Percentiles rank a stretch among this genome's conserved stretches.
These are phyloP conservation scores for Urocyon cinereoargenteus DNA, from an alignment of 2,797 vertebrate species.

Conservation along the genomic window DNA sequence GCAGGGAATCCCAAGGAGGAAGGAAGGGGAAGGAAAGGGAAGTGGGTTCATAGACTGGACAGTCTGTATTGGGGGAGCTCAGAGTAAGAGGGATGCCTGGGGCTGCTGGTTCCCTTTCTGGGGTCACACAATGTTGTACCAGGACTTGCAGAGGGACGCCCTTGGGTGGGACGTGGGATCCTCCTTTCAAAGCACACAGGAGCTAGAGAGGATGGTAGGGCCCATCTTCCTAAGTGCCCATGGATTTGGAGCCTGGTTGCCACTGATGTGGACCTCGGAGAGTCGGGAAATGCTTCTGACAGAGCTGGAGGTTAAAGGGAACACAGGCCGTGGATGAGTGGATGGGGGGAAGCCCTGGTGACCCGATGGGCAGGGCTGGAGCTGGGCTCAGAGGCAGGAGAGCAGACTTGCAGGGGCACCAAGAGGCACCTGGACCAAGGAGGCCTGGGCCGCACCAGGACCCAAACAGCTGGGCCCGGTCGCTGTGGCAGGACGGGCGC, in stretches of 20 bases:
- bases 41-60: no score
- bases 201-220: not conserved
- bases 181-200: not conserved
- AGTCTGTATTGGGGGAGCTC: no score
- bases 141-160: not conserved
- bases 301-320: not conserved
- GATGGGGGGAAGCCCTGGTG: fast-evolving
- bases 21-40: not conserved
- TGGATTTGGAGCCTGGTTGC: fast-evolving
- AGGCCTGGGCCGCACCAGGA: fast-evolving
- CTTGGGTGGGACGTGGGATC: not conserved
- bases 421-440: fast-evolving
- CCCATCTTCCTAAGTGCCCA: not conserved
- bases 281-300: not conserved
- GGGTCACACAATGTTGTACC: not conserved
- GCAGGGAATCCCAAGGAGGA: not conserved
- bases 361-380: no score
- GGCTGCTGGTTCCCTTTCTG: not conserved
- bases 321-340: fast-evolving
- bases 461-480: fast-evolving
- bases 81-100: not conserved
- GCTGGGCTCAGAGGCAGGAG: not conserved
- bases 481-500: no score
- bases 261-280: fast-evolving
- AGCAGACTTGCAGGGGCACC: fast-evolving